A percentile compares a stretch with the other conserved stretches of the same genome.
These are phyloP conservation scores for Melanerpes aurifrons DNA, from an alignment of 2,113 vertebrate species.

Conservation along the genomic window DNA sequence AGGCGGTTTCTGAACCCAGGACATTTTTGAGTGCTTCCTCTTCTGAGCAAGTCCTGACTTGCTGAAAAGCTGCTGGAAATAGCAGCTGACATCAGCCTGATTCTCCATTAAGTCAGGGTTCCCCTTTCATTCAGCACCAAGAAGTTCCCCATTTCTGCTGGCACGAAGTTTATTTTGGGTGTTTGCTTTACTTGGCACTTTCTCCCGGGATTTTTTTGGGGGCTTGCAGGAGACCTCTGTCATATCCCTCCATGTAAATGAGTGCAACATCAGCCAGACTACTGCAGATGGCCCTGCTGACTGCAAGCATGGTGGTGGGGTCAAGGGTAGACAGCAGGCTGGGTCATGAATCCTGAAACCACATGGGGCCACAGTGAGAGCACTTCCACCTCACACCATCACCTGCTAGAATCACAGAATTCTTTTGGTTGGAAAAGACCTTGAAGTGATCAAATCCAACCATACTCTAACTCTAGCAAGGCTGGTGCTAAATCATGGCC, in stretches of 20 bases:
- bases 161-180: background rate
- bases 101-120: background rate
- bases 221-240: background rate
- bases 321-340: background rate
- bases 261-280: background rate
- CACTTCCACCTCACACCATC: background rate
- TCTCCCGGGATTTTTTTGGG: background rate
- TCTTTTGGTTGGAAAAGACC: too few species aligned
- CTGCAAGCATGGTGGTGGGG: background rate
- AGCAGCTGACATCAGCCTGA: background rate
- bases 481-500: too few species aligned
- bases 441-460: too few species aligned
- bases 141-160: constrained; percentile 7
- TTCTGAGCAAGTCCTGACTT: background rate
- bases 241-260: background rate
- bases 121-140: background rate
- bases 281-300: background rate
- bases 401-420: background rate
- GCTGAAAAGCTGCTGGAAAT: background rate
- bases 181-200: constrained; percentile 40
- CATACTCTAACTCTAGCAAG: too few species aligned
- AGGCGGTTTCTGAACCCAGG: background rate
- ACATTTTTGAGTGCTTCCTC: background rate
- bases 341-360: background rate
- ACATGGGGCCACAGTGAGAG: background rate